Base-by-base conservation (phyloP, 1,140 invertebrate species). In the Coelopa frigida region DNA sequence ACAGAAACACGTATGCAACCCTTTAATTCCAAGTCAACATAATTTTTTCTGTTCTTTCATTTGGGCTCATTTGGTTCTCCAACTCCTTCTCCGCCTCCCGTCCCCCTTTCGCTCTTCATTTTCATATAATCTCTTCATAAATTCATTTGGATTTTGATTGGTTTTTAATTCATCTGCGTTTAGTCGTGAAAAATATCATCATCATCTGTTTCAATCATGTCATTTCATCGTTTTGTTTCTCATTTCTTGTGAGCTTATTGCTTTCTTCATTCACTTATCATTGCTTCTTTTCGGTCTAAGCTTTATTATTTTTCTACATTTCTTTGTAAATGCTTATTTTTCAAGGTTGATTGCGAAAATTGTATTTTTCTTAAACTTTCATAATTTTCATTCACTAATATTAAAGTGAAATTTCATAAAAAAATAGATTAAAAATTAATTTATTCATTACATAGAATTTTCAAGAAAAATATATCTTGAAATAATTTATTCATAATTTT, bases 21-120 rank as follows among this genome's bases (percentile, higher is more conserved):
- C 17, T 36, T 18, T 20, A 2, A 36, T 27, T 35, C 27, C 24
- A 37, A 37, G 44, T 38, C 24, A 23, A 32, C 44, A 46, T 26
- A 10, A 15, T 29, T 31, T 42, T 42, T 15, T 5, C 23, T 29
- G 10, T 44, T 18, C 21, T 35, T 45, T 10, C 29, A n/a, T 14
- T 42, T 42, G 7, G 21, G 11, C 24, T 24, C n/a, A 6, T 29
- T 15, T 8, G 12, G 4, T 42, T 42, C 29, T 29, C 17, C 7
- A 5, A 36, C 12, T 2, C 17, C 3, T 8, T 38, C 14, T 37
- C 22, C 11, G 18, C 22, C 14, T 15, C 3, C 24, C 4, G 21
- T 18, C 21, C 31, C 31, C 15, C 15, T 24, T 5, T 24, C 24
- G 14, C 14, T 42, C n/a, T n/a, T n/a, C n/a, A n/a, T n/a, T n/a